Base-by-base conservation (phyloP, 2,797 vertebrate genomes). In the Alouatta caraya region DNA sequence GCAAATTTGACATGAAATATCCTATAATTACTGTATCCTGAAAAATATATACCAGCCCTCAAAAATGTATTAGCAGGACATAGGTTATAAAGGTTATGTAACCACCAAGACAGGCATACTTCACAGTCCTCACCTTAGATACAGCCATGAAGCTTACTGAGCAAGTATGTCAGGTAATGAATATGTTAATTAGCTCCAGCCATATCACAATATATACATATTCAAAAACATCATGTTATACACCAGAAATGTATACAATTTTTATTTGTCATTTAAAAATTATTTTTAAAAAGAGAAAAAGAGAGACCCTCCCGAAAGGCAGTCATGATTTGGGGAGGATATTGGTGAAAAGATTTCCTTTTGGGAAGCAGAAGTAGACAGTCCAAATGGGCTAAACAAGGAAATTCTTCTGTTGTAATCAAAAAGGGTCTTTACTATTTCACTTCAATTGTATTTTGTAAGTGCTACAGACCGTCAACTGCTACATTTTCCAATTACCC, bases 101-200 rank as follows among this genome's bases (percentile, higher is more conserved):
- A 28, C 11, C 57, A n/a, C 13, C 21, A 30, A 84, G 8, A 46
- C 0, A 64, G 4, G 11, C 0, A 17, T 12, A 30, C 0, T 8
- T 2, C 9, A 50, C 55, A 79, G 6, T 0, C 1, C 57, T 7
- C 21, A 21, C 15, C 46, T 83, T 46, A 39, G 6, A 22, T 70
- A 24, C 24, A 75, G 9, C 13, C 46, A 30, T 13, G 14, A 22
- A 73, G 33, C 11, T 79, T 28, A 44, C 13, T 52, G 15, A 52
- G 4, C 24, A 46, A 3, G n/a, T 15, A 39, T 28, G n/a, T 39
- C 8, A 46, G 44, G 75, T 76, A 55, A 81, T 55, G 50, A 26
- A 55, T 55, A 26, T 80, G 50, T 39, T 81, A 28, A 55, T 14
- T 55, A 26, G 22, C n/a, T 81, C 39, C 15, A 55, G 50, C 50